Base-by-base conservation (phyloP, 35 echinoderm and acorn worm species). In the Apostichopus parvimensis region DNA sequence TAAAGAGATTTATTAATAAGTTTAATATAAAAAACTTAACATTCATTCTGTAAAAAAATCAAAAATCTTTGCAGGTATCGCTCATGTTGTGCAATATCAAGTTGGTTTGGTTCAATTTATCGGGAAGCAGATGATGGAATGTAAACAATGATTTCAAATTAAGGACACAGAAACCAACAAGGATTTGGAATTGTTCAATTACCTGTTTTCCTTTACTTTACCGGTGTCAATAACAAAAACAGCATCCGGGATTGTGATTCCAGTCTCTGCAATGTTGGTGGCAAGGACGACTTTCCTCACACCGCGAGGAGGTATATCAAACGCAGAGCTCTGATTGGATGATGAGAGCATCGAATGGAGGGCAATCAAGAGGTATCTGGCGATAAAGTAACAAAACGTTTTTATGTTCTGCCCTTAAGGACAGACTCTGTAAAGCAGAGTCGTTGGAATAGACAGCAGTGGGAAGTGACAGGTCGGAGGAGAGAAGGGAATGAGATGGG, bases 171-270 rank as follows among this genome's bases (percentile, higher is more conserved):
- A 61, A 9, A 12, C 58, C 12, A 61, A 12, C 58, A 9, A 61
- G 58, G 6, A 0, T 45, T 61, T 61, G 1, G 12, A 12, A 61
- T 61, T 61, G 58, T 61, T 8, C 7, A 11, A 61, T 80, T 82
- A 98, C 96, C 96, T 93, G 25, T 91, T 98, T 87, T 98, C 97
- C 85, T 98, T 98, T 8, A 96, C 97, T 77, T 94, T 98, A 25
- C 97, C 97, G 4, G 97, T 57, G 77, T 98, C 97, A 28, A 98
- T 94, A 17, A 98, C 97, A 96, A 98, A 98, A 83, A 96, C 97
- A 0, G 91, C 94, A 91, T 98, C 97, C 14, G 94, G 94, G 13
- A 98, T 98, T 26, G 97, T 98, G 62, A 98, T 95, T 18, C 97
- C 94, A 0, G 97, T 98, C 88, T 98, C 97, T 9, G 97, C 97